These are phyloP conservation scores for Turdus rufiventris DNA, from an alignment of 2,113 vertebrate species.

Conservation along the genomic window DNA sequence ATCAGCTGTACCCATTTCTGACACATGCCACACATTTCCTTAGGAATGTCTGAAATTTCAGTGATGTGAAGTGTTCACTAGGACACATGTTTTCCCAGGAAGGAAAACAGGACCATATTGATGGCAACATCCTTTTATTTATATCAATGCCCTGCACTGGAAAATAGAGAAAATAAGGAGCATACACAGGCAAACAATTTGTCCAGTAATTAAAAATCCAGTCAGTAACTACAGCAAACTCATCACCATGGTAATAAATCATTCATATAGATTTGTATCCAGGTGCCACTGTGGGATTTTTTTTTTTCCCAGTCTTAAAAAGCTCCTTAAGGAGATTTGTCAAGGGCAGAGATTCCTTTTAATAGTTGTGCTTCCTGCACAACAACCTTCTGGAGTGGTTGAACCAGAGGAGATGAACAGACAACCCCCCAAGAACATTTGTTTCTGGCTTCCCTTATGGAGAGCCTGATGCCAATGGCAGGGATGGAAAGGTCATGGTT, in stretches of 20 bases:
- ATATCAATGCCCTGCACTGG: not conserved
- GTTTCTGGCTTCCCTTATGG: not conserved
- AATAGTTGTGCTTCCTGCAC: not conserved
- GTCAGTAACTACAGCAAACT: not conserved
- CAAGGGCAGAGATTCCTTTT: not conserved
- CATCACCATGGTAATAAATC: not conserved
- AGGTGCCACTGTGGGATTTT: not conserved
- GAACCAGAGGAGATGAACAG: not conserved
- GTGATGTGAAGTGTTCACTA: not conserved
- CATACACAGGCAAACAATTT: not conserved
- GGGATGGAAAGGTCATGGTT: not conserved
- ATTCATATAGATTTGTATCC: not conserved
- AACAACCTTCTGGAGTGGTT: not conserved
- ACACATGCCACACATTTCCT: not conserved
- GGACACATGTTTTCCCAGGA: not conserved
- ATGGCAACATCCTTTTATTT: not conserved
- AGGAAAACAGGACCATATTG: not conserved
- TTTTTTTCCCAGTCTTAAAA: not conserved
- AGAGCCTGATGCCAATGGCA: not conserved
- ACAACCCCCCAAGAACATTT: not conserved
- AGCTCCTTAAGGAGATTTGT: not conserved
- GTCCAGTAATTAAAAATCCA: not conserved
- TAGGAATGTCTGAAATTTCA: not conserved
- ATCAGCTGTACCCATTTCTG: not conserved
- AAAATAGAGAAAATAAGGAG: not conserved